Evolutionary conservation across 1,140 invertebrate genomes (phyloP), one percentile per base, ranked within the genome.

Genomic region (Musca vetustissima): DNA sequence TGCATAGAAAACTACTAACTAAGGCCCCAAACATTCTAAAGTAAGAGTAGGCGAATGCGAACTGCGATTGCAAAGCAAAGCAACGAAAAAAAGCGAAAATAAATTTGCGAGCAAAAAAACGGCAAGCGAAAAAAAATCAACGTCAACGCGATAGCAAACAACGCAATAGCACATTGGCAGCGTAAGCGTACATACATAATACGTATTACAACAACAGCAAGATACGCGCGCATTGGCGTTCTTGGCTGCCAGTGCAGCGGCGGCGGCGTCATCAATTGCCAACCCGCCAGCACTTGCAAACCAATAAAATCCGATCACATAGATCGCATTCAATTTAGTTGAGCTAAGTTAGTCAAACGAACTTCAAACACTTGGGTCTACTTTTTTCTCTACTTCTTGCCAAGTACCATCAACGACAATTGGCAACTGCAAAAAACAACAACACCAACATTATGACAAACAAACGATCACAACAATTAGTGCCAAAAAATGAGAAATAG

Each of bases 1-100:
- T 61, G 57, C 57, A 61, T 61, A 61, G 57, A 36, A 61, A 61
- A 61, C 57, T 61, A 61, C 32, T 61, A 61, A 61, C 57, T 61
- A 61, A 61, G 57, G 57, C 57, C 57, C 57, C 57, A 61, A 36
- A 61, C 57, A 36, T 61, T 61, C 57, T 61, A 61, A 43, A 61
- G 57, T 61, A 61, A 61, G 57, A 61, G 57, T 61, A 61, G 57
- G 57, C 57, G 57, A 61, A 61, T 61, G 57, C 57, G 57, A 61
- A 61, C 32, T 61, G 57, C 57, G 57, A 61, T 32, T 61, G 57
- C 57, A 61, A 61, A 61, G 36, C 14, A 61, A 22, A 61, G 36
- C 36, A 61, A 52, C 3, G 28, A n/a, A 49, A 49, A 49, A 49
- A 49, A 7, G 15, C 4, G 2, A 49, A 49, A 49, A 59, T 1